Evolutionary conservation across 1,140 invertebrate species (phyloP), one percentile per base, ranked within the genome.

Genomic region (Temnothorax nylanderi): DNA sequence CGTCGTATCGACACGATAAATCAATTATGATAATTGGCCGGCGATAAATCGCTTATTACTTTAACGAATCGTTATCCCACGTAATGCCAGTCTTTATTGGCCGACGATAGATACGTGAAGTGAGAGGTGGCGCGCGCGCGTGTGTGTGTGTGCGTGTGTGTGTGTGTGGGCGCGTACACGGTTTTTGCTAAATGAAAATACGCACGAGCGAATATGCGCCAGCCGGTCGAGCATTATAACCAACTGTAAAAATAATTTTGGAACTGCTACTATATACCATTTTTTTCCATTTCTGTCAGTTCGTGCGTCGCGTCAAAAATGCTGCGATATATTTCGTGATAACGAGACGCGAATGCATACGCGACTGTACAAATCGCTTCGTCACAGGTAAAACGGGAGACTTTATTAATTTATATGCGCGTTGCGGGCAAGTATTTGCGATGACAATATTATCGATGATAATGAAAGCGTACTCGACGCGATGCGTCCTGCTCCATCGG

Each of bases 21-120:
- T 90, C 88, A 90, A 87, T 90, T 90, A 90, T 90, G 88, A 87
- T 90, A 90, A 90, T 90, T 87, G 56, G 56, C 47, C 34, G 60
- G 77, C 77, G 41, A 85, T 90, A 90, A 89, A 90, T 89, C 80
- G 78, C 78, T 85, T 88, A 90, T 87, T 90, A 85, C 86, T 81
- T 60, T 47, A 80, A 72, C 62, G 75, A 89, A 72, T 87, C 77
- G 85, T 60, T 87, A 87, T 80, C 41, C 56, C 47, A 44, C 71
- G 49, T 58, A 80, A 75, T 56, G 69, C 64, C 37, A 34, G 16
- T 32, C 60, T 56, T 78, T 88, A 86, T 88, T 77, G 21, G 18
- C 34, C 41, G 32, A 8, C 76, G 49, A 34, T 85, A 65, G 60
- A 34, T 85, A 65, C 60, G 82, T 13, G 49, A 54, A n/a, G 21